Evolutionary conservation across 64 coral and sea anemone genomes (phyloP), one percentile per base, ranked within the genome.

Genomic region (Montipora foliosa): DNA sequence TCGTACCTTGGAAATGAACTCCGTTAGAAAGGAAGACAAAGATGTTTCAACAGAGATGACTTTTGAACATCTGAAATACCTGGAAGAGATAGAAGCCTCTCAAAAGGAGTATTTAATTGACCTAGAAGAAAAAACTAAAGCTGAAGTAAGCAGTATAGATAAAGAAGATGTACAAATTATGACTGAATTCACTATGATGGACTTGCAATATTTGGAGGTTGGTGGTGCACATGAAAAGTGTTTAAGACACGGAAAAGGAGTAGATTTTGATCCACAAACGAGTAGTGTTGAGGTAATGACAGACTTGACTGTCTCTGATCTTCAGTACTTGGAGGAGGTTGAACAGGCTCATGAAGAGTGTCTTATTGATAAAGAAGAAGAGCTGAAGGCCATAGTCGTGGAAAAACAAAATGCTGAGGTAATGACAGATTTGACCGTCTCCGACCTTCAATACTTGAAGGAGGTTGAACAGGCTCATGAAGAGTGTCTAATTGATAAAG

Each of bases 161-260:
- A 89, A 49, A 12, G 24, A 79, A 37, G 92, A 78, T 22, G 84
- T 48, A 29, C 76, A 77, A 8, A 51, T 72, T 3, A 71, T 69
- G 62, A 93, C 91, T 14, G 91, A 93, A 15, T 20, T 93, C 8
- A 88, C 82, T 29, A 25, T 86, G 11, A 12, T 67, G 15, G 91
- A 87, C n/a, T 55, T 93, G 59, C 55, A 93, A 0, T 93, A 93
- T 67, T 86, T 93, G 11, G 91, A 93, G 45, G 83, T 80, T 12
- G 82, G 80, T 13, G 53, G 53, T 12, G 66, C 83, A 44, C 91
- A 87, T 16, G 59, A 74, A 67, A 74, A 80, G n/a, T 87, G 76
- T n/a, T 48, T 88, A 5, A 12, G 51, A 20, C 60, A 88, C 16
- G 71, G 20, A 6, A 16, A 49, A 20, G 17, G 66, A 22, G 82